Base-by-base conservation (phyloP, 2,888 invertebrate species). In the Mimachlamys varia region DNA sequence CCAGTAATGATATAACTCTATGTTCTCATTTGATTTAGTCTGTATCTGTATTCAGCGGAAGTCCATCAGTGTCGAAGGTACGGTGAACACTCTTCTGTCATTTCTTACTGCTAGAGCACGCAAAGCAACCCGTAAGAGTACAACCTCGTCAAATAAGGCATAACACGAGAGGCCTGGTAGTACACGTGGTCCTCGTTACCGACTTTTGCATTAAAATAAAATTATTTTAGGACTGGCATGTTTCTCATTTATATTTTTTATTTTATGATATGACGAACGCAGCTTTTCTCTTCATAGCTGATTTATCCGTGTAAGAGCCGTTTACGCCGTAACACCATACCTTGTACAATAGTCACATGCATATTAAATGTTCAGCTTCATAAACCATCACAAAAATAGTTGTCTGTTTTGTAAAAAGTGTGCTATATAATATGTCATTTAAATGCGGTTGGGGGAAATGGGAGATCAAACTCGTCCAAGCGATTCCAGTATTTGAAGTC, bases 31-130 rank as follows among this genome's bases (percentile, higher is more conserved):
- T 19, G 76, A 76, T 76, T 76, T 27, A 76, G 76, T 76, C 15
- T 76, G 76, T 76, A 76, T 76, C 76, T 76, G 76, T 76, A 76
- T 76, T 76, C 76, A 33, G 33, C 27, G 76, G 76, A 33, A 76
- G 19, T 76, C 76, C 19, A 76, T 76, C 76, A 76, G 19, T 33
- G 76, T 76, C 76, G 0, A 7, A 2, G 33, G 5, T 33, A 27
- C 76, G 27, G 33, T 12, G 33, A 13, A 76, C 33, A 27, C 76
- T 76, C 76, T 7, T 76, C 76, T 76, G 27, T 76, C 76, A 76
- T 76, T 12, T 58, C 53, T 53, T 53, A 53, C 53, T 53, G 27
- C 76, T 27, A 10, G 27, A n/a, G 13, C 22, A 76, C 33, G 76
- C 22, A 7, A 27, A 76, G 4, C 33, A 27, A 76, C 76, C 12